These are phyloP conservation scores for Corythoichthys intestinalis DNA, from an alignment of 2,113 vertebrate species.

Conservation along the genomic window DNA sequence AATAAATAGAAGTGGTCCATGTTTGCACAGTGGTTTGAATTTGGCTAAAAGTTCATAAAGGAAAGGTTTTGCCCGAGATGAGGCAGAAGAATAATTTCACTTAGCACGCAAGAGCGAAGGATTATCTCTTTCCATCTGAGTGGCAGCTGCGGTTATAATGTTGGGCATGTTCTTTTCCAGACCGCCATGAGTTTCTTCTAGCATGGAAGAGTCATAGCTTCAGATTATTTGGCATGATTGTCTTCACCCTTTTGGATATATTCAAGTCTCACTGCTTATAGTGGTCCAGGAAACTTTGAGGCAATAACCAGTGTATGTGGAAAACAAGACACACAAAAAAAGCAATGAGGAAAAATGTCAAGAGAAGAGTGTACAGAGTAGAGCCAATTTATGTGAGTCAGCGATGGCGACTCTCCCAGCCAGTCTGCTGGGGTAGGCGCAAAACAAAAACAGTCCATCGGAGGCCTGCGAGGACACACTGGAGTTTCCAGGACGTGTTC, in stretches of 20 bases:
- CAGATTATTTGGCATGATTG: background rate
- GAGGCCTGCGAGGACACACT: slow-evolving; percentile 2
- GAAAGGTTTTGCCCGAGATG: background rate
- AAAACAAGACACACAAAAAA: background rate
- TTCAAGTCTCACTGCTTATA: background rate
- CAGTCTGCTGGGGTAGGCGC: background rate
- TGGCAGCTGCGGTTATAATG: background rate
- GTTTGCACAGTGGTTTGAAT: background rate
- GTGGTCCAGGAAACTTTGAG: slow-evolving; percentile 9
- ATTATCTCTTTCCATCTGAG: background rate
- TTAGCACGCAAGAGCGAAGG: background rate
- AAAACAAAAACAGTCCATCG: background rate
- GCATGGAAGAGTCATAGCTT: background rate
- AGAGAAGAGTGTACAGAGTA: background rate
- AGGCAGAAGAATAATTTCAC: background rate
- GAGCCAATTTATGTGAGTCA: slow-evolving; percentile 7
- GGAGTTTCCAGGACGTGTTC: slow-evolving; percentile 3
- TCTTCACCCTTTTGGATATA: slow-evolving; percentile 1
- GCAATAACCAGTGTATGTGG: background rate
- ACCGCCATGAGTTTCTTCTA: background rate
- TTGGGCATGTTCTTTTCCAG: background rate
- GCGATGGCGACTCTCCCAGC: slow-evolving; percentile 2
- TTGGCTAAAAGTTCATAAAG: background rate
- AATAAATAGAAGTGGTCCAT: no score
- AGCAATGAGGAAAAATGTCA: slow-evolving; percentile 1